A percentile compares a stretch with the other conserved stretches of the same genome.
Conservation (phyloP, 2,888 invertebrate species). For the Platycnemis pennipes region DNA sequence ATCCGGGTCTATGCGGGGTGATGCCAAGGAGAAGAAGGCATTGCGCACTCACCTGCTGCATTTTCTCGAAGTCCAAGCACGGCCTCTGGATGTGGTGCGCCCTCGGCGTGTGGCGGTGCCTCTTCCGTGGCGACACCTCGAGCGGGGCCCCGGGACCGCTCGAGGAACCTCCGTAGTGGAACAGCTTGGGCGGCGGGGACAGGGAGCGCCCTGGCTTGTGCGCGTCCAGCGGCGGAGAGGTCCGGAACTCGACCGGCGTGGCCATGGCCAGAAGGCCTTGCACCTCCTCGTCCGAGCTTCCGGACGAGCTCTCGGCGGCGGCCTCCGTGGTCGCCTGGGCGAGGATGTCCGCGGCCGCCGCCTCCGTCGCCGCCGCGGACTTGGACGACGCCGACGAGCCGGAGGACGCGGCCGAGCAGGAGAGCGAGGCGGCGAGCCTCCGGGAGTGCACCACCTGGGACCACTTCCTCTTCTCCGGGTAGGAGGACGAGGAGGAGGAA, state of each 20-base stretch:
- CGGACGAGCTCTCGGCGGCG: slow-evolving; percentile 78
- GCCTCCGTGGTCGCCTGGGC: slow-evolving; percentile 77
- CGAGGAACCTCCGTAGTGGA: slow-evolving; percentile 76
- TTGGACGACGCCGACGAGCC: slow-evolving; percentile 8
- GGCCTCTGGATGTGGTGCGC: slow-evolving; percentile 87
- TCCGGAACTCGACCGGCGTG: slow-evolving; percentile 93
- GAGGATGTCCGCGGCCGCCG: slow-evolving; percentile 72
- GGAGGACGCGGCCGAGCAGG: slow-evolving; percentile 28
- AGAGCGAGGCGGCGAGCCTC: slow-evolving; percentile 47
- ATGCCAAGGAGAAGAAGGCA: not conserved
- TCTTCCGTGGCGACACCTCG: slow-evolving; percentile 81
- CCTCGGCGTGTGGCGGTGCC: slow-evolving; percentile 82
- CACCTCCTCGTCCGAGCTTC: slow-evolving; percentile 85
- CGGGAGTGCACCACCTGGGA: slow-evolving; percentile 80
- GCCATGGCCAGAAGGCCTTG: slow-evolving; percentile 85
- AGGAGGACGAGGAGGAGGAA: slow-evolving; percentile 74
- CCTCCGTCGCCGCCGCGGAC: slow-evolving; percentile 65
- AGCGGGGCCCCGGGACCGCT: slow-evolving; percentile 73
- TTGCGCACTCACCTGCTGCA: slow-evolving; percentile 90
- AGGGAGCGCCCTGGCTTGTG: slow-evolving; percentile 86
- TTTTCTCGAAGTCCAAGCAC: slow-evolving; percentile 97
- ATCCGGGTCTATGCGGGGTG: too few species aligned
- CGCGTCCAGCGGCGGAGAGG: slow-evolving; percentile 94
- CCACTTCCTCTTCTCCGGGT: slow-evolving; percentile 90
- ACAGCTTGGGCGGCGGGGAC: slow-evolving; percentile 80